These are phyloP conservation scores for Dryococelus australis DNA, from an alignment of 2,888 invertebrate species.

Conservation along the genomic window DNA sequence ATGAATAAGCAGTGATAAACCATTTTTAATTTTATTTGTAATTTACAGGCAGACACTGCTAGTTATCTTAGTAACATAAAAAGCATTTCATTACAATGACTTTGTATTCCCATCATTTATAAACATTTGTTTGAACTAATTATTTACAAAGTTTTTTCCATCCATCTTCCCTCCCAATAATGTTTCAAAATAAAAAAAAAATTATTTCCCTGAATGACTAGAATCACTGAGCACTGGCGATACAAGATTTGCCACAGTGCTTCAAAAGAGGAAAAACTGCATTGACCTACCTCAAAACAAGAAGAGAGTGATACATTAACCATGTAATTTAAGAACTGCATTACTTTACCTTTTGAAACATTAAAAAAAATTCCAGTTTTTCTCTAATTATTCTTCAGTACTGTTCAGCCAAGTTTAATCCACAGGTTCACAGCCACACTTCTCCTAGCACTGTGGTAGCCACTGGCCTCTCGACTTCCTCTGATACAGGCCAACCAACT, in stretches of 20 bases:
- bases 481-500: too few species aligned
- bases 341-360: too few species aligned
- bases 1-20: slow-evolving; percentile 45
- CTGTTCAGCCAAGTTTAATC: too few species aligned
- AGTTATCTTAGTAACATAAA: slow-evolving; percentile 26
- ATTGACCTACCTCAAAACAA: background rate
- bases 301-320: too few species aligned
- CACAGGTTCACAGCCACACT: too few species aligned
- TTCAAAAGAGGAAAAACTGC: slow-evolving; percentile 21
- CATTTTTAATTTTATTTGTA: slow-evolving; percentile 38
- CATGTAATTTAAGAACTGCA: too few species aligned
- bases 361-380: too few species aligned
- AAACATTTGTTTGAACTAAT: slow-evolving; percentile 36
- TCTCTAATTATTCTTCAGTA: too few species aligned
- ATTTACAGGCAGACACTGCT: slow-evolving; percentile 18
- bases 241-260: background rate
- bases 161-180: slow-evolving; percentile 47
- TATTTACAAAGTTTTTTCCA: slow-evolving; percentile 45
- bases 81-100: slow-evolving; percentile 13
- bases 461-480: too few species aligned
- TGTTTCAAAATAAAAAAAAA: slow-evolving; percentile 36
- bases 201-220: slow-evolving; percentile 21
- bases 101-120: background rate
- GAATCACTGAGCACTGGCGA: background rate
- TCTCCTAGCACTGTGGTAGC: too few species aligned